Base-by-base conservation (phyloP, 2,797 vertebrate species). In the Sebastes itinus region DNA sequence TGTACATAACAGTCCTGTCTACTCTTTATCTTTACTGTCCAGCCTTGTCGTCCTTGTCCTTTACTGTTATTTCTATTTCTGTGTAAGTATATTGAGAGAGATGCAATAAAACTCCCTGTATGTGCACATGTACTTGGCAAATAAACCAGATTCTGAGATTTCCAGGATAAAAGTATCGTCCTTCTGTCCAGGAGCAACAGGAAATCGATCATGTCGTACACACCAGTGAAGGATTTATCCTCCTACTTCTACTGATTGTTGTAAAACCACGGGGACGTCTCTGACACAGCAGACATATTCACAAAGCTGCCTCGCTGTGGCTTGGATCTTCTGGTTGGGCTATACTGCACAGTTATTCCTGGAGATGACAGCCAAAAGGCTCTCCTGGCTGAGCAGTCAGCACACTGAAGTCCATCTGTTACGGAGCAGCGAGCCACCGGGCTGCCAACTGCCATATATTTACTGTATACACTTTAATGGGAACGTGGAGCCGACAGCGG, bases 341-440 rank as follows among this genome's bases (percentile, higher is more conserved):
- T 35, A 33, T 55, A 18, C 6, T 68, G 33, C 30, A 25, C 16
- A 58, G 35, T 63, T 59, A 22, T 68, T 63, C n/a, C n/a, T 35
- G 3, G 60, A 65, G 63, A 69, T 63, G 33, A 68, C 63, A 63
- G 80, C 60, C 78, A 81, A 55, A 70, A 73, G 60, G 27, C 66
- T 73, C 18, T 60, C 42, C 70, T 74, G 78, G 72, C 75, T 74
- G 83, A 83, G 64, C 73, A 82, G 67, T 49, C 23, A 52, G 20
- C 61, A 42, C 67, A 30, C 56, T 63, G 52, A 73, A 28, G 72
- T 77, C 85, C 77, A 81, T 85, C 78, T 85, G 84, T 67, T 54
- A 70, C 6, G 32, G 14, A 75, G 52, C 61, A 68, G 20, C 3
- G 65, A 55, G 72, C 72, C 60, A 46, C 68, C 20, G 62, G 25